Evolutionary conservation across 2,888 invertebrate species (phyloP).

Genomic region (Cheilosia vulpina): DNA sequence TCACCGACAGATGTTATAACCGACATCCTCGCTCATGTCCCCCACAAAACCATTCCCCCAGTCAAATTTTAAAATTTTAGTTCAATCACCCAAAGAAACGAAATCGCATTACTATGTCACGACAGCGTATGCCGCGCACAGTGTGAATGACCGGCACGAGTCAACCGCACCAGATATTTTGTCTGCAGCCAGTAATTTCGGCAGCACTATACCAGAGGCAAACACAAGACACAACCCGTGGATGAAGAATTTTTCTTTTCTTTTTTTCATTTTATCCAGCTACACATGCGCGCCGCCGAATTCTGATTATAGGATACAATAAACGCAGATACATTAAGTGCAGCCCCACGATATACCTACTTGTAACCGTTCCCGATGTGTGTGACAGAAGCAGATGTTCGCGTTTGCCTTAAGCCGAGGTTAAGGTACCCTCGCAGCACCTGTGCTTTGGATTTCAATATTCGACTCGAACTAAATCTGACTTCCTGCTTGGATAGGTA

Average conservation of each 20-base stretch:
- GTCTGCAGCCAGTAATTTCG: conserved; percentile 4
- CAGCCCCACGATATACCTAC: neutral
- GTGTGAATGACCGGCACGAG: conserved; percentile 64
- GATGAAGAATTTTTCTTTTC: neutral
- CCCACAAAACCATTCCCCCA: conserved; percentile 32
- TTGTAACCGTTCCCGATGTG: conserved; percentile 20
- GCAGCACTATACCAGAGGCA: conserved; percentile 13
- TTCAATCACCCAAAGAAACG: conserved; percentile 35
- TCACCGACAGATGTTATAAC: too few species aligned
- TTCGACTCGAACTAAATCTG: conserved; percentile 3
- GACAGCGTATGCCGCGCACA: conserved; percentile 8
- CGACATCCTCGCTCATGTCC: neutral
- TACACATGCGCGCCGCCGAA: conserved; percentile 53
- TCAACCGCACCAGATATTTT: conserved; percentile 30
- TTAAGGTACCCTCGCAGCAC: conserved; percentile 46
- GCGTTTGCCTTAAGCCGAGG: conserved; percentile 38
- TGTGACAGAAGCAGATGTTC: conserved; percentile 61
- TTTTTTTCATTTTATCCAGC: neutral
- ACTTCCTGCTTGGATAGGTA: conserved; percentile 34
- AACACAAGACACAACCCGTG: conserved; percentile 8
- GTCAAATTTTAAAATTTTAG: conserved; percentile 38
- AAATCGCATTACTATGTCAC: conserved; percentile 46
- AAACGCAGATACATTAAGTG: conserved; percentile 37
- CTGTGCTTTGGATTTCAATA: conserved; percentile 29
- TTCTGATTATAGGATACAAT: conserved; percentile 60